phyloP scores from a whole-genome alignment of 2,113 vertebrate species.

The Dasypus novemcinctus region DNA sequence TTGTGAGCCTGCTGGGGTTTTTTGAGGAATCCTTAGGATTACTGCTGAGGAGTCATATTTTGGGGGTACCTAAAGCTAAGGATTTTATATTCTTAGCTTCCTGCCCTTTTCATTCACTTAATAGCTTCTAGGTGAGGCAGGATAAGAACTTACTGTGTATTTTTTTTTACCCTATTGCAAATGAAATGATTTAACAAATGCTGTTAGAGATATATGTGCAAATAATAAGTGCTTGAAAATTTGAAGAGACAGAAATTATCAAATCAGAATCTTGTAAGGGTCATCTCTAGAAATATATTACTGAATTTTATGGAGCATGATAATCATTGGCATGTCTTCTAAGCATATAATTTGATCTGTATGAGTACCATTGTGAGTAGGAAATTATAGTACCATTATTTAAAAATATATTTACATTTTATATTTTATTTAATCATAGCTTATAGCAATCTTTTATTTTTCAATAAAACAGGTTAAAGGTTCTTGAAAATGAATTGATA shows the following conservation, averaged over 20 bases:
- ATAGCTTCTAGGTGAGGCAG: not conserved
- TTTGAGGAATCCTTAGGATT: not conserved
- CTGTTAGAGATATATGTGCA: not conserved
- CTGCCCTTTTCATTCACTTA: not conserved
- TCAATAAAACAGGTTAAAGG: conserved; percentile 85
- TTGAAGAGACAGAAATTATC: too few relatives aligned
- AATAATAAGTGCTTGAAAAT: not conserved
- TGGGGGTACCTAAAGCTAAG: not conserved
- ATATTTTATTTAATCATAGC: not conserved
- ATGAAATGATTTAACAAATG: not conserved
- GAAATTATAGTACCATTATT: not conserved
- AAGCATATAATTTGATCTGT: not conserved
- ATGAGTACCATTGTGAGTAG: not conserved
- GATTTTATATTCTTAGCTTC: not conserved
- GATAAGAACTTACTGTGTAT: not conserved
- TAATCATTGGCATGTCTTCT: not conserved
- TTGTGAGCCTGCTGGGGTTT: not conserved
- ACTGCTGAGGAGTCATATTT: not conserved
- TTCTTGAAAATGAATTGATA: conserved; percentile 86
- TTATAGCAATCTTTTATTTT: conserved; percentile 5
- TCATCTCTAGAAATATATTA: too few relatives aligned
- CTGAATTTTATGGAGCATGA: too few relatives aligned
- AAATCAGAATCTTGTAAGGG: too few relatives aligned
- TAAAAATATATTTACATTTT: not conserved
- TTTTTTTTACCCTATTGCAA: not conserved